Conservation (phyloP, 2,113 vertebrate species). For the Sphyrna mokarran region DNA sequence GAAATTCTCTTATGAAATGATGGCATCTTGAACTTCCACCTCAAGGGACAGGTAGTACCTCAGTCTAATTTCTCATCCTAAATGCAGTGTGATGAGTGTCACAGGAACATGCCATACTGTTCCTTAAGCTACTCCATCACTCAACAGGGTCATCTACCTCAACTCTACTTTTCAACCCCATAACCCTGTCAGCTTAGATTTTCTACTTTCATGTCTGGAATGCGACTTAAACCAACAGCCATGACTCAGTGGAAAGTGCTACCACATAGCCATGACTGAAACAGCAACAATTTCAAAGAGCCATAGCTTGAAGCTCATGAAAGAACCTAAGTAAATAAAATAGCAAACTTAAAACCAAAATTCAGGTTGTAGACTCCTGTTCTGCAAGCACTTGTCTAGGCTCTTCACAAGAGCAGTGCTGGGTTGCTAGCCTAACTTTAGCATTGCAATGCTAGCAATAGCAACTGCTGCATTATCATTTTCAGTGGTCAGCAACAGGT, state of each 20-base stretch:
- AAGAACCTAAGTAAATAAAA: not conserved
- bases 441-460: not conserved
- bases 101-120: not conserved
- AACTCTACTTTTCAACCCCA: not conserved
- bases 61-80: not conserved
- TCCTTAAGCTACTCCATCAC: not conserved
- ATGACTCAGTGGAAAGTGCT: not conserved
- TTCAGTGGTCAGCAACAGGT: not conserved
- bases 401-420: not conserved
- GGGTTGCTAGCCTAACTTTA: not conserved
- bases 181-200: not conserved
- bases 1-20: not conserved
- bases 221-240: not conserved
- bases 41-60: not conserved
- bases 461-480: not conserved
- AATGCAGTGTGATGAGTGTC: not conserved
- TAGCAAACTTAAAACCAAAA: not conserved
- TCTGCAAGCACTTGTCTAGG: not conserved
- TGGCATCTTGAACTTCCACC: not conserved
- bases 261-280: not conserved
- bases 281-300: not conserved
- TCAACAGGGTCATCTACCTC: not conserved
- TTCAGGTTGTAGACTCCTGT: not conserved
- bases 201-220: not conserved
- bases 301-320: not conserved